phyloP scores from a whole-genome alignment of 1,140 invertebrate species.

The Chionoecetes opilio region DNA sequence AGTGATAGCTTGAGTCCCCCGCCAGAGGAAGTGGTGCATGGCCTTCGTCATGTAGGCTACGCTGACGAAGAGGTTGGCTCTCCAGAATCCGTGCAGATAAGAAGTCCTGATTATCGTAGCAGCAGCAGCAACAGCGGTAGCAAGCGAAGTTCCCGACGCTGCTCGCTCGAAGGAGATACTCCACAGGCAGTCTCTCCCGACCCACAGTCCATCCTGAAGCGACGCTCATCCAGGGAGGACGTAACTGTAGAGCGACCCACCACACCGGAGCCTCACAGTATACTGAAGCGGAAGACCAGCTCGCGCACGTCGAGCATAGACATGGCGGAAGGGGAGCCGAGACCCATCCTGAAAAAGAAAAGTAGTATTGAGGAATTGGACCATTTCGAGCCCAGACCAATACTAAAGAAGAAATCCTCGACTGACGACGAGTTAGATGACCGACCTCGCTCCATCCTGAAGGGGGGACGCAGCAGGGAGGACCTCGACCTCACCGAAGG shows the following conservation, averaged over 20 bases:
- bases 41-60: constrained; percentile 55
- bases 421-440: constrained; percentile 89
- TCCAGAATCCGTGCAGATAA: constrained; percentile 60
- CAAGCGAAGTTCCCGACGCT: constrained; percentile 70
- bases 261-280: constrained; percentile 82
- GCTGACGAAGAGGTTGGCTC: constrained; percentile 65
- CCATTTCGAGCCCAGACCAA: constrained; percentile 87
- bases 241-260: constrained; percentile 84
- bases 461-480: constrained; percentile 87
- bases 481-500: constrained; percentile 80
- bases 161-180: constrained; percentile 70
- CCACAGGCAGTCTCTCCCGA: constrained; percentile 71
- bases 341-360: constrained; percentile 92
- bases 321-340: constrained; percentile 84
- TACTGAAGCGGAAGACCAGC: constrained; percentile 83
- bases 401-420: constrained; percentile 93
- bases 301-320: constrained; percentile 77
- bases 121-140: constrained; percentile 59
- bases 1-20: constrained; percentile 62
- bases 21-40: constrained; percentile 66
- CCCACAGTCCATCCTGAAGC: constrained; percentile 89
- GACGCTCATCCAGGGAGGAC: constrained; percentile 87
- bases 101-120: constrained; percentile 69
- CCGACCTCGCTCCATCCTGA: constrained; percentile 91
- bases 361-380: constrained; percentile 81